A percentile compares a stretch with the other conserved stretches of the same genome.
These are phyloP conservation scores for Australoheros scitulus DNA, from an alignment of 2,113 vertebrate species.

Conservation along the genomic window DNA sequence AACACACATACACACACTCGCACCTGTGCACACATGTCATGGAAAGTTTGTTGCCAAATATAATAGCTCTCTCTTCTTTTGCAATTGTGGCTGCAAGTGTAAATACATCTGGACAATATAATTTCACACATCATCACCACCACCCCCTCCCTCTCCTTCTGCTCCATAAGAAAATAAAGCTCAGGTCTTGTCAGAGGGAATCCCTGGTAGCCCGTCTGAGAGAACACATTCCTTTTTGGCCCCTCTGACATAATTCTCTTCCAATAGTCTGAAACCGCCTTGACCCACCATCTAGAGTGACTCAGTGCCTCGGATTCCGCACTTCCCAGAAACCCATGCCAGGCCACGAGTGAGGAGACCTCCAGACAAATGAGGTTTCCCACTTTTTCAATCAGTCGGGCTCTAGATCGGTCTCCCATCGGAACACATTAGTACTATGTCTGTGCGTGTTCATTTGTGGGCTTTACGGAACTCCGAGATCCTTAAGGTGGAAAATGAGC, in stretches of 20 bases:
- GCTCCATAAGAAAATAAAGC: conserved; percentile 58
- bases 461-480: conserved; percentile 34
- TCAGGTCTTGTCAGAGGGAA: conserved; percentile 77
- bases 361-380: conserved; percentile 71
- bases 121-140: conserved; percentile 71
- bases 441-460: conserved; percentile 27
- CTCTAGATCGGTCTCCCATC: conserved; percentile 42
- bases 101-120: conserved; percentile 76
- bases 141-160: conserved; percentile 9
- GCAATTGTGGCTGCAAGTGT: conserved; percentile 47
- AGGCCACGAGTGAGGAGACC: conserved; percentile 63
- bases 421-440: conserved; percentile 65
- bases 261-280: conserved; percentile 64
- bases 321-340: conserved; percentile 74
- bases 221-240: conserved; percentile 66
- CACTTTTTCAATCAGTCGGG: conserved; percentile 56
- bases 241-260: conserved; percentile 63
- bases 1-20: background rate
- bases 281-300: conserved; percentile 71
- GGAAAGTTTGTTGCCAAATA: conserved; percentile 30
- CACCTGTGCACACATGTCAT: conserved; percentile 36
- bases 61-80: conserved; percentile 41
- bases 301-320: conserved; percentile 69
- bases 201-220: conserved; percentile 72
- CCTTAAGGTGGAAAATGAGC: conserved; percentile 69